Base-by-base conservation (phyloP, 2,113 vertebrate species). In the Pampusana beccarii region DNA sequence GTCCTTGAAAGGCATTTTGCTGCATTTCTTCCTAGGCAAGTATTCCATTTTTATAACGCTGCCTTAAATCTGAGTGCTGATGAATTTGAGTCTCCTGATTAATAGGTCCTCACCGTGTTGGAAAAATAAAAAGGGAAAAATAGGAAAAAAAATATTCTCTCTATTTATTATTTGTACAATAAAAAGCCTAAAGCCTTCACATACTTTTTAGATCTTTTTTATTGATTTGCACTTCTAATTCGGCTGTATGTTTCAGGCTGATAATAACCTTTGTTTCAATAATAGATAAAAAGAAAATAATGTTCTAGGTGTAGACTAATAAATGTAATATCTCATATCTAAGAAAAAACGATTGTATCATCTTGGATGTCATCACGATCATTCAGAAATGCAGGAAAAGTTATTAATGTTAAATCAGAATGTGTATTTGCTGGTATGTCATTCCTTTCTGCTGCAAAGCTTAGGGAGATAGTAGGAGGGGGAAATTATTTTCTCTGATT, bases 261-360 rank as follows among this genome's bases (percentile, higher is more conserved):
- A 93, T 97, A 96, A 96, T 91, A 91, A 87, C 36, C 73, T 89
- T 84, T 94, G 72, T 96, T 97, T 95, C 89, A 94, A 33, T 92
- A 96, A 92, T 15, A 96, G 91, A 61, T 88, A 79, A 95, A 93
- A 88, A 91, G n/a, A 78, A 95, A 96, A 85, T 78, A 20, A 87
- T 58, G 57, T 80, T 78, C 62, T 60, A 65, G 53, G 17, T 90
- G 31, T 95, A 82, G 66, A 67, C 56, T 80, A 80, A 73, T 56
- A 71, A 78, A 92, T 20, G 62, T 88, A 85, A 61, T 96, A 71
- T 87, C 86, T 95, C 51, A 13, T 78, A 54, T 72, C 87, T 87
- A 46, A 90, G 46, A 67, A 94, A 78, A 96, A 92, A 62, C 10
- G 0, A 84, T 85, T 88, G 5, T 92, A 71, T 94, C 29, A 1